Percentiles rank a stretch among this genome's conserved stretches.
These are phyloP conservation scores for Steromphala cineraria DNA, from an alignment of 2,888 invertebrate genomes.

Conservation along the genomic window DNA sequence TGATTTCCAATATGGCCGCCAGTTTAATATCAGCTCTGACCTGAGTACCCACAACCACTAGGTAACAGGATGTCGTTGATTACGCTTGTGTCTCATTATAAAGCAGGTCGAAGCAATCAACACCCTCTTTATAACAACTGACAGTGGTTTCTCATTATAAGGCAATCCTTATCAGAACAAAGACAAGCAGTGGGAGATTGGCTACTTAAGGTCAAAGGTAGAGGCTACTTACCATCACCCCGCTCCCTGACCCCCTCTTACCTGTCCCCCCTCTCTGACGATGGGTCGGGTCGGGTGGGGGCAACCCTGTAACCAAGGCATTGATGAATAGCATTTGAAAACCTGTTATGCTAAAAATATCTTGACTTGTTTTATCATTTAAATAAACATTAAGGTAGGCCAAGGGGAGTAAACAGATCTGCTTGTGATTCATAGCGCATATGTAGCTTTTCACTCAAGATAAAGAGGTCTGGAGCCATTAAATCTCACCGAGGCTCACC, in stretches of 20 bases:
- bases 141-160: neutral
- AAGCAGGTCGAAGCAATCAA: constrained; percentile 12
- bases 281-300: neutral
- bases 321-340: constrained; percentile 1
- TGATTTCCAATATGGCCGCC: constrained; percentile 19
- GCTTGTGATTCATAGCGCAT: neutral
- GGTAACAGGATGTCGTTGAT: constrained; percentile 18
- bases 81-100: constrained; percentile 16
- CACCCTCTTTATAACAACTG: constrained; percentile 13
- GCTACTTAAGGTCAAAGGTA: too few relatives aligned
- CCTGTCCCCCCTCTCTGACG: neutral
- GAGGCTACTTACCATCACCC: too few relatives aligned
- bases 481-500: neutral
- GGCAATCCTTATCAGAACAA: neutral
- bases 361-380: constrained; percentile 20
- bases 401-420: neutral
- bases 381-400: constrained; percentile 17
- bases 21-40: constrained; percentile 3
- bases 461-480: neutral
- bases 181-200: too few relatives aligned
- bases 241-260: too few relatives aligned
- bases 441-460: constrained; percentile 11
- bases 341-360: constrained; percentile 17
- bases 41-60: neutral
- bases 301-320: neutral